Base-by-base conservation (phyloP, 2,797 vertebrate genomes). In the Orientallactaga sibirica region DNA sequence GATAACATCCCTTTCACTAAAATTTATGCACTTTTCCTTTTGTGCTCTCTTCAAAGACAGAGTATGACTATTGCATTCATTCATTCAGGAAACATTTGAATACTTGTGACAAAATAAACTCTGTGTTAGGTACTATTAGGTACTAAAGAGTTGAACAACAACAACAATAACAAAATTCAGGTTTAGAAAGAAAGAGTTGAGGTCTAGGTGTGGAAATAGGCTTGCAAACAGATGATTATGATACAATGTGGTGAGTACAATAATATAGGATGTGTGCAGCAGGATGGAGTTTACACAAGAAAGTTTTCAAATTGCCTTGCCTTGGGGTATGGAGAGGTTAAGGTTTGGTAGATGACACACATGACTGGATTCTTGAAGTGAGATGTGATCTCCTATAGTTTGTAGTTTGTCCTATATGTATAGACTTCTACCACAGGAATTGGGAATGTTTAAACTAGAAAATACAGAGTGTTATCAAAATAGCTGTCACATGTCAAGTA, bases 381-480 rank as follows among this genome's bases (percentile, higher is more conserved):
- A 95, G 12, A 84, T 12, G 7, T 15, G 14, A 43, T 83, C 9
- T 83, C 3, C 16, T 61, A 22, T 1, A 29, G 8, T 37, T 37
- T 27, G 19, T 25, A 58, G 22, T 75, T 94, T 86, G 11, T 68
- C 33, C 61, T 22, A 15, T 41, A 52, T 5, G 0, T 58, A 12
- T n/a, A 37, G 27, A 22, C 27, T 25, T 41, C 25, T 15, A 33
- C 24, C 24, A 3, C 27, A 62, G 62, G n/a, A 80, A 2, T 37
- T 33, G 75, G 4, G 25, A 14, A 4, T 82, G 0, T 15, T 68
- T 55, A 33, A 2, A 2, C 29, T 79, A 41, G 22, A 83, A 93
- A 86, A 61, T 27, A 29, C 6, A 85, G 1, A 79, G 86, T 24
- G 24, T 83, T 64, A 41, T 80, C 25, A 77, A 11, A 96, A 92